A percentile compares a stretch with the other conserved stretches of the same genome.
phyloP scores from a whole-genome alignment of 2,888 invertebrate species.

The Rhingia rostrata region DNA sequence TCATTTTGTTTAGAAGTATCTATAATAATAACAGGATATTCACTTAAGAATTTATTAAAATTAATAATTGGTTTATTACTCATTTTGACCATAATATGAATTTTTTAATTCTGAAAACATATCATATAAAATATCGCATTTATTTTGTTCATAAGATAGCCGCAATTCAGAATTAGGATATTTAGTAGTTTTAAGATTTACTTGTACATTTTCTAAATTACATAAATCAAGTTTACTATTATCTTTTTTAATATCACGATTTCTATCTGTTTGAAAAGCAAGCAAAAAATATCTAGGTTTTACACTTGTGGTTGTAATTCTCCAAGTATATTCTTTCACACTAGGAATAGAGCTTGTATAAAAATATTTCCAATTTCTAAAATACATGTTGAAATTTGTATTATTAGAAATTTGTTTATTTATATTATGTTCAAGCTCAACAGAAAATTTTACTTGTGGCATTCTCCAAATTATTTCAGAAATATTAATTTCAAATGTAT shows the following conservation, averaged over 20 bases:
- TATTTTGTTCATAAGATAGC: constrained; percentile 33
- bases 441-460: constrained; percentile 46
- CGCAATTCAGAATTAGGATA: constrained; percentile 42
- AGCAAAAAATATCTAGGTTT: constrained; percentile 33
- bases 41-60: constrained; percentile 18
- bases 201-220: constrained; percentile 28
- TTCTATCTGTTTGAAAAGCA: constrained; percentile 20
- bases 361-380: constrained; percentile 62
- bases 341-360: constrained; percentile 23
- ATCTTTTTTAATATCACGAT: constrained; percentile 19
- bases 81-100: constrained; percentile 37
- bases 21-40: constrained; percentile 75
- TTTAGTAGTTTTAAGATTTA: constrained; percentile 28
- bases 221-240: constrained; percentile 34
- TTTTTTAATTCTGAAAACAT: constrained; percentile 43
- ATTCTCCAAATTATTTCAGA: constrained; percentile 43
- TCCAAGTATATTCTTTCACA: constrained; percentile 26
- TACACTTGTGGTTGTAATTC: constrained; percentile 28
- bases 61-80: constrained; percentile 27
- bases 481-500: constrained; percentile 25
- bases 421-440: constrained; percentile 45
- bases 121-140: constrained; percentile 39
- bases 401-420: constrained; percentile 42
- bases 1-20: constrained; percentile 77
- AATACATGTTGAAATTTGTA: constrained; percentile 40